Base-by-base conservation (phyloP, 92 coral and sea anemone genomes). In the Paramuricea clavata region DNA sequence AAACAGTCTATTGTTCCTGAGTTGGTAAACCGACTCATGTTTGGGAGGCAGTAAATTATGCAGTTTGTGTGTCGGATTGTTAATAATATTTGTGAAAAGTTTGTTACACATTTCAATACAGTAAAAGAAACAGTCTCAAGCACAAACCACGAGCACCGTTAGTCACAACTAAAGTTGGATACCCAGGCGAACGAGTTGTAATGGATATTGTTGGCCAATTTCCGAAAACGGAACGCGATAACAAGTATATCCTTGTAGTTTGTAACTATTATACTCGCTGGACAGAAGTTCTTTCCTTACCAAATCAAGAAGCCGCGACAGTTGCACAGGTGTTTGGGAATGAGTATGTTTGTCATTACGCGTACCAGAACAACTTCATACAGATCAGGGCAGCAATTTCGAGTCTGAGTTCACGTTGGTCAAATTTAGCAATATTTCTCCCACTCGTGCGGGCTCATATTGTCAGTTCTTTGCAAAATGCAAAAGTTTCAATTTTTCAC, bases 241-340 rank as follows among this genome's bases (percentile, higher is more conserved):
- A 89, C 75, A 89, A 89, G 70, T 83, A 89, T 76, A 81, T 88
- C 34, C 72, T 87, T 10, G 83, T 87, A 7, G 73, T 87, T 26
- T 27, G 74, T 36, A 42, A 68, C 36, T 32, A 17, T 68, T 68
- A 12, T 32, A 68, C 74, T 68, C n/a, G 81, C 31, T 33, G 59
- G 69, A 15, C 21, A 7, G 81, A 75, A 32, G 81, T 64, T 21
- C 44, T 75, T 75, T 86, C 25, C 0, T 23, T 5, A 13, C 81
- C 64, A n/a, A 75, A 47, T 10, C 64, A 47, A 22, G 81, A 75
- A 44, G 81, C 81, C 3, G 2, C 25, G 11, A 67, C 16, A 52
- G 85, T 83, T 78, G 81, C 64, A 30, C 19, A 64, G 19, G 81
- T 75, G 72, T 52, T 74, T 75, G 81, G 76, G 47, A 69, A 78